These are phyloP conservation scores for Hyalella azteca DNA, from an alignment of 2,888 invertebrate genomes.

Conservation along the genomic window DNA sequence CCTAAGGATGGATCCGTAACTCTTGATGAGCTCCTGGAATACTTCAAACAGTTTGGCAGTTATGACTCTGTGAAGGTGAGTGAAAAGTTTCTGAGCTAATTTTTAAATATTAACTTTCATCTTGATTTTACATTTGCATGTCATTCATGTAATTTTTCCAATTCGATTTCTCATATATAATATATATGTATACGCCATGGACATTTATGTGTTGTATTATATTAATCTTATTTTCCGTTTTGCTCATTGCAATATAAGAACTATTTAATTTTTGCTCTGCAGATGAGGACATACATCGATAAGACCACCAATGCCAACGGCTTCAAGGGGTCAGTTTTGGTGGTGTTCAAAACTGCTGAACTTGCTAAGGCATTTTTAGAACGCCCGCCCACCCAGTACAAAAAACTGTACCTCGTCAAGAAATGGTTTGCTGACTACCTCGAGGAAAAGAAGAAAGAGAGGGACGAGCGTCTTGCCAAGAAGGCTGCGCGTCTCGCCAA, in stretches of 20 bases:
- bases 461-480: slow-evolving; percentile 61
- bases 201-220: no score
- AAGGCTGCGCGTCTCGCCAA: slow-evolving; percentile 58
- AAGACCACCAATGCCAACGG: slow-evolving; percentile 70
- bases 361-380: slow-evolving; percentile 80
- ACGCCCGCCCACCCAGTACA: slow-evolving; percentile 72
- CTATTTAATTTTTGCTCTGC: no score
- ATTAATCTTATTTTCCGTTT: no score
- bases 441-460: slow-evolving; percentile 61
- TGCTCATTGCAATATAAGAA: no score
- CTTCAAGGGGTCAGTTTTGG: slow-evolving; percentile 93
- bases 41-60: slow-evolving; percentile 73
- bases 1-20: slow-evolving; percentile 70
- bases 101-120: no score
- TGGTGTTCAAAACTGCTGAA: slow-evolving; percentile 81
- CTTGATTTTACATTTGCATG: no score
- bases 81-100: background rate
- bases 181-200: no score
- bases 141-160: no score
- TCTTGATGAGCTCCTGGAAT: slow-evolving; percentile 76
- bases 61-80: slow-evolving; percentile 71
- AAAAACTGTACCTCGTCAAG: slow-evolving; percentile 71
- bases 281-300: slow-evolving; percentile 70
- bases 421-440: slow-evolving; percentile 72
- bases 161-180: no score